Evolutionary conservation across 2,797 vertebrate species (phyloP), one percentile per base, ranked within the genome.

Genomic region (Eleutherodactylus coqui): DNA sequence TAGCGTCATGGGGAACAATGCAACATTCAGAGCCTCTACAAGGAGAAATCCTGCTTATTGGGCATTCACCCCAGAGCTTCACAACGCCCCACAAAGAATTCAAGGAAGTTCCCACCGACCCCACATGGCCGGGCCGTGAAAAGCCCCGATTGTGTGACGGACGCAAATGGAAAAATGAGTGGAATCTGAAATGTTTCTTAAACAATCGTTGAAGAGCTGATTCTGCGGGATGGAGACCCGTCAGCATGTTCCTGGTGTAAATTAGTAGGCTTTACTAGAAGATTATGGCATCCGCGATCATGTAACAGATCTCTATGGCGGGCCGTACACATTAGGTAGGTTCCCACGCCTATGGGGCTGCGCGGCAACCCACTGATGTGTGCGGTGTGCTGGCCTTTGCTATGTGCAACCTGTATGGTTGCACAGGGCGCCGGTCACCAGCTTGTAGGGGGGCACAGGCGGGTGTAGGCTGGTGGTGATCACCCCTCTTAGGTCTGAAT

Each of bases 161-260:
- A 58, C 77, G 49, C 64, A 79, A 43, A 72, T 79, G 76, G 67
- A 85, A 85, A 82, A 85, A 85, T 85, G 84, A 85, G 29, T 62
- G 77, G 84, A 80, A 85, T 85, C 36, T 49, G 41, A 80, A 79
- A 85, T 85, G 84, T 80, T 85, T 85, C 75, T 64, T 80, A 73
- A 85, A 85, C 76, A 85, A 80, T 73, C 43, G 58, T 53, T 19
- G 36, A 45, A 72, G 64, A 73, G 77, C 84, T 38, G 78, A 43
- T 32, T 55, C 24, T 43, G 51, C 47, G 1, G 64, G 19, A 45
- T 4, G 58, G 24, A 17, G 60, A 3, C 27, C 3, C 4, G 34
- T 41, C 83, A 79, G 34, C 47, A 41, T 11, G 29, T 29, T 27
- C 11, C 53, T 43, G 29, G 34, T 34, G 34, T 19, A 29, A n/a